Conservation (phyloP, 1,140 invertebrate genomes). For the Neodiprion lecontei region DNA sequence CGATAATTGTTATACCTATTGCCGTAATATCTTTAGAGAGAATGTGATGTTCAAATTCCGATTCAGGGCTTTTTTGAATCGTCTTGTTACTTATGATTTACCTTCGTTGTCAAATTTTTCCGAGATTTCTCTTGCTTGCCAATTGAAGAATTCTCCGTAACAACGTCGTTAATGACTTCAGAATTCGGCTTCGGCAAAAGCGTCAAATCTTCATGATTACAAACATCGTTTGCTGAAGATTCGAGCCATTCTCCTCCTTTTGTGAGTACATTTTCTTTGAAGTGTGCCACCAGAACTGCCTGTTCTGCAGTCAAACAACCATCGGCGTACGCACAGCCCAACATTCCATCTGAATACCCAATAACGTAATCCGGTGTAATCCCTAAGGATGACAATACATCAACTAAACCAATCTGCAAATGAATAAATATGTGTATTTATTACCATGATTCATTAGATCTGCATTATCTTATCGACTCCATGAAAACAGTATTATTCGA, state of each 20-base stretch:
- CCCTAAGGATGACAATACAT: slow-evolving; percentile 73
- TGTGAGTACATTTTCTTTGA: slow-evolving; percentile 64
- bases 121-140: slow-evolving; percentile 81
- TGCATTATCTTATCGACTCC: too few relatives aligned
- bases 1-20: too few relatives aligned
- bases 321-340: slow-evolving; percentile 89
- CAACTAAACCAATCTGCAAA: slow-evolving; percentile 79
- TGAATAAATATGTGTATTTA: neutral
- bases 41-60: too few relatives aligned
- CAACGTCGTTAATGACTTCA: slow-evolving; percentile 87
- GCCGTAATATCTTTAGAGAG: too few relatives aligned
- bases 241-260: slow-evolving; percentile 70
- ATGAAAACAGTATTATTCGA: too few relatives aligned
- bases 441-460: too few relatives aligned
- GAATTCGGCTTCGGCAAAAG: slow-evolving; percentile 70
- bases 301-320: slow-evolving; percentile 83
- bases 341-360: slow-evolving; percentile 84
- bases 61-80: too few relatives aligned
- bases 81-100: neutral
- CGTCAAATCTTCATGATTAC: slow-evolving; percentile 57
- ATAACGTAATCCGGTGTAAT: slow-evolving; percentile 83
- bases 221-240: slow-evolving; percentile 80
- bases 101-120: slow-evolving; percentile 69
- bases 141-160: slow-evolving; percentile 82
- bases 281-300: slow-evolving; percentile 78